Conservation (phyloP, 2,113 vertebrate species). For the Oryzias celebensis region DNA sequence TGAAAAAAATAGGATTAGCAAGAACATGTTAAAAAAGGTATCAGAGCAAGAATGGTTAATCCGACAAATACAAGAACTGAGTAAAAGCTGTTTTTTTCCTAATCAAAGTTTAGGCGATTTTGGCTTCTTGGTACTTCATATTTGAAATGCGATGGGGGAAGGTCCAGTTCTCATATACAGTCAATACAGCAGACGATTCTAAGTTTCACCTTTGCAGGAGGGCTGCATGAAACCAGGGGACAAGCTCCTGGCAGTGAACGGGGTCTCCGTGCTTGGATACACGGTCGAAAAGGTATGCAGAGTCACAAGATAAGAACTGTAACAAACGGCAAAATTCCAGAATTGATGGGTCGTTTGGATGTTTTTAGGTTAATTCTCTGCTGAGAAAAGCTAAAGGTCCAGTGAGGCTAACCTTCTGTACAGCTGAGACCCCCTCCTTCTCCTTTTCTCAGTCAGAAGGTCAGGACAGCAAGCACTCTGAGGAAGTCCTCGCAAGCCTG, state of each 20-base stretch:
- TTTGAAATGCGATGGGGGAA: too few species aligned
- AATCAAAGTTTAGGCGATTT: too few species aligned
- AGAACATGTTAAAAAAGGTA: too few species aligned
- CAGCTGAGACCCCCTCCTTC: conserved; percentile 56
- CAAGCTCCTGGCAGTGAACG: conserved; percentile 84
- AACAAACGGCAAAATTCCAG: background rate
- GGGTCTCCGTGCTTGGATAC: conserved; percentile 82
- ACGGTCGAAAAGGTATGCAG: conserved; percentile 84
- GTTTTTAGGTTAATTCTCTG: conserved; percentile 80
- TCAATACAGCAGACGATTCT: background rate
- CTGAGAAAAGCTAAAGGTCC: conserved; percentile 77
- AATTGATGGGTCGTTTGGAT: conserved; percentile 1
- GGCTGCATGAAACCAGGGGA: conserved; percentile 83
- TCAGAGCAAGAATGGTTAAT: too few species aligned
- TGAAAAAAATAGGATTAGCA: too few species aligned
- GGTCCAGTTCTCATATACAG: too few species aligned
- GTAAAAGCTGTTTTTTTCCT: too few species aligned
- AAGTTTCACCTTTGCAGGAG: conserved; percentile 73
- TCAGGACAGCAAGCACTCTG: conserved; percentile 41
- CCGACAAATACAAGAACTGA: too few species aligned
- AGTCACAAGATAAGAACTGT: background rate
- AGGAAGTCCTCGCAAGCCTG: conserved; percentile 39
- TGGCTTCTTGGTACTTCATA: too few species aligned
- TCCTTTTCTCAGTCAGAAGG: conserved; percentile 22
- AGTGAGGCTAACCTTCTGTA: conserved; percentile 80